Conservation (phyloP, 2,888 invertebrate species). For the Xylota segnis region DNA sequence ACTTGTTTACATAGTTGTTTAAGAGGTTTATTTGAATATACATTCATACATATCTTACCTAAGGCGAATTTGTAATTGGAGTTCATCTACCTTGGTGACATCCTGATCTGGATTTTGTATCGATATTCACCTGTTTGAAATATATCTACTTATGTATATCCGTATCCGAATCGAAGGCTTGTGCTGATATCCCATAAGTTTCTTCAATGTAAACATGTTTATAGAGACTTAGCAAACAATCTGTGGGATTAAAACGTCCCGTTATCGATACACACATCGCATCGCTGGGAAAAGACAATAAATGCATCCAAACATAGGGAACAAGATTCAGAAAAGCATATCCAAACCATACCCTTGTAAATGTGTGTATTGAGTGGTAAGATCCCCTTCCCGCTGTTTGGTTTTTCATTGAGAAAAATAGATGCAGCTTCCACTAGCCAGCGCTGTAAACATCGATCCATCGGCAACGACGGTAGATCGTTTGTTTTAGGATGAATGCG, state of each 20-base stretch:
- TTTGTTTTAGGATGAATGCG: slow-evolving; percentile 43
- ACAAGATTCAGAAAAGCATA: neutral
- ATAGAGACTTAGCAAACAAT: neutral
- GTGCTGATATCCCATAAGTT: slow-evolving; percentile 14
- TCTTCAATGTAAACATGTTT: neutral
- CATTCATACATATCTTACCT: neutral
- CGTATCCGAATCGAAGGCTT: slow-evolving; percentile 1
- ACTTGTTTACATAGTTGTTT: slow-evolving; percentile 4
- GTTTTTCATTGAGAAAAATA: slow-evolving; percentile 42
- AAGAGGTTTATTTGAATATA: slow-evolving; percentile 8
- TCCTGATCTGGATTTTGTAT: slow-evolving; percentile 1
- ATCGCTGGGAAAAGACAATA: neutral
- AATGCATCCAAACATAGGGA: neutral
- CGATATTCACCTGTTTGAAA: neutral
- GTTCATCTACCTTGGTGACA: neutral
- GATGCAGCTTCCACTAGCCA: slow-evolving; percentile 1
- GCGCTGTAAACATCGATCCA: slow-evolving; percentile 17
- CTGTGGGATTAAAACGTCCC: slow-evolving; percentile 5
- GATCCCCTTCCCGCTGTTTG: neutral
- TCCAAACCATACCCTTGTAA: neutral
- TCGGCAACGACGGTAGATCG: slow-evolving; percentile 19
- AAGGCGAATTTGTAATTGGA: neutral
- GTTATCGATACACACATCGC: slow-evolving; percentile 4
- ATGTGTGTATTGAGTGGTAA: neutral
- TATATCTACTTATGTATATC: too few relatives aligned